A percentile compares a stretch with the other conserved stretches of the same genome.
Evolutionary conservation across 2,888 invertebrate genomes (phyloP).

Genomic region (Eupsilia transversa): DNA sequence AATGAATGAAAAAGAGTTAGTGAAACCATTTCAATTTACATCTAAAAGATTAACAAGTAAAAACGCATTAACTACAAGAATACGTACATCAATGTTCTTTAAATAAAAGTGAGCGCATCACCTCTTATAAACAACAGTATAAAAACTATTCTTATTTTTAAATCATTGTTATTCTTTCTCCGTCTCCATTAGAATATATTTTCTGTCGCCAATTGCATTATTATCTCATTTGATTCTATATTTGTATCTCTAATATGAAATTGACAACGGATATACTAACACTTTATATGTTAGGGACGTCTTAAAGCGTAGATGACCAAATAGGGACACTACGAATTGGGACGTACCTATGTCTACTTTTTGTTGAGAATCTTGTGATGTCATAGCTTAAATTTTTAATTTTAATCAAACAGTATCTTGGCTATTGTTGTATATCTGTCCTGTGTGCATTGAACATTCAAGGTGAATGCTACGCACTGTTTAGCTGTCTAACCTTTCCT

Average conservation of each 20-base stretch:
- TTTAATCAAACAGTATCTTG: constrained; percentile 38
- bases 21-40: constrained; percentile 1
- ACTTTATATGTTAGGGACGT: constrained; percentile 44
- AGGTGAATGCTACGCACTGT: constrained; percentile 32
- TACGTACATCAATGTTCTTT: constrained; percentile 21
- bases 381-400: constrained; percentile 42
- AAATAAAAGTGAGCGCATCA: constrained; percentile 47
- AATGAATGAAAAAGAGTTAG: background rate
- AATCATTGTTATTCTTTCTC: constrained; percentile 54
- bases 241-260: constrained; percentile 19
- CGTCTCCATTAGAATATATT: constrained; percentile 30
- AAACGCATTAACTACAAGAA: constrained; percentile 27
- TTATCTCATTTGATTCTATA: constrained; percentile 24
- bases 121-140: constrained; percentile 9
- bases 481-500: background rate
- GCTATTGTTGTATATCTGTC: constrained; percentile 24
- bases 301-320: constrained; percentile 46
- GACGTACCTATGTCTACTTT: constrained; percentile 35
- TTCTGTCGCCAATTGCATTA: constrained; percentile 39
- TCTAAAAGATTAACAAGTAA: constrained; percentile 1
- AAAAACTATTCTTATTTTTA: constrained; percentile 41
- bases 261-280: constrained; percentile 33
- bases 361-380: constrained; percentile 50
- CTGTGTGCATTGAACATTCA: constrained; percentile 27
- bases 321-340: constrained; percentile 43